Percentiles rank a stretch among this genome's conserved stretches.
Conservation (phyloP, 2,797 vertebrate species). For the Sebastes miniatus region DNA sequence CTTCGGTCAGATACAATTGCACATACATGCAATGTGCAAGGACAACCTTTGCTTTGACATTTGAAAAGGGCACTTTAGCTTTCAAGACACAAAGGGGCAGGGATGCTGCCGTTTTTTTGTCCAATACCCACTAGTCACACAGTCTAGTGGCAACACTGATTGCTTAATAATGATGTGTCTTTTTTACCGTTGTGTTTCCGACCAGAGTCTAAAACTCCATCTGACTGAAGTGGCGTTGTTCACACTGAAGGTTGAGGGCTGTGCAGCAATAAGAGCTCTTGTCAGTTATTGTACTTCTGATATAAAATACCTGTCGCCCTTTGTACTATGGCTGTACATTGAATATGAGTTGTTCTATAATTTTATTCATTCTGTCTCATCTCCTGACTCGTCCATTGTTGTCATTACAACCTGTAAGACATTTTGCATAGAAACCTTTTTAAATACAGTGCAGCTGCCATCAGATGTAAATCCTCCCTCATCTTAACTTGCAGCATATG, state of each 20-base stretch:
- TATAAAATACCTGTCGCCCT: conserved; percentile 7
- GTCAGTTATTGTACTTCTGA: conserved; percentile 20
- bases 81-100: not conserved
- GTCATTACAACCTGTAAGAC: not conserved
- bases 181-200: conserved; percentile 7
- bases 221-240: conserved; percentile 35
- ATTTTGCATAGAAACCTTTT: not conserved
- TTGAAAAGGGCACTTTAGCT: conserved; percentile 26
- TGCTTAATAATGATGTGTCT: not conserved
- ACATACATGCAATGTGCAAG: not conserved
- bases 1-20: not conserved
- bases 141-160: not conserved
- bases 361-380: conserved; percentile 10
- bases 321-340: not conserved
- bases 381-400: not conserved
- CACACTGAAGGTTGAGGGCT: conserved; percentile 40
- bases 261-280: conserved; percentile 24
- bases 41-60: conserved; percentile 24
- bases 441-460: not conserved
- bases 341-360: not conserved
- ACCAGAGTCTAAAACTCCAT: not conserved
- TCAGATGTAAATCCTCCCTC: not conserved
- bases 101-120: not conserved
- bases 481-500: not conserved
- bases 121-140: not conserved